These are phyloP conservation scores for Aphidius colemani DNA, from an alignment of 2,888 invertebrate genomes.

Conservation along the genomic window DNA sequence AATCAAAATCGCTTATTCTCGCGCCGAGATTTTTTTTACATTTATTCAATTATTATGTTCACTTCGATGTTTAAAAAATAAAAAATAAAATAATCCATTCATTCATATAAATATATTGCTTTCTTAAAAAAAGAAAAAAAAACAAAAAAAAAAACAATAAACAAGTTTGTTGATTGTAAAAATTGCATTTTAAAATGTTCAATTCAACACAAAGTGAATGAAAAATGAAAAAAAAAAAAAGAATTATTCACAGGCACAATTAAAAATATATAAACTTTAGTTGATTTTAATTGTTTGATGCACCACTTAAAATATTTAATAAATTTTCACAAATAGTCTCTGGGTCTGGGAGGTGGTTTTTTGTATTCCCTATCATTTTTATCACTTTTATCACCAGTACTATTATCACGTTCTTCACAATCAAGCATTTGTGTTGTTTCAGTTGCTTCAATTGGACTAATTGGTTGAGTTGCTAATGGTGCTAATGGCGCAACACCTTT, in stretches of 20 bases:
- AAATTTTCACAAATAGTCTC: slow-evolving; percentile 58
- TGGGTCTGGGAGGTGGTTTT: slow-evolving; percentile 55
- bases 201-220: no score
- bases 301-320: slow-evolving; percentile 17
- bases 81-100: background rate
- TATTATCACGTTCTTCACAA: slow-evolving; percentile 47
- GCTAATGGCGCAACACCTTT: slow-evolving; percentile 62
- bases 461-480: slow-evolving; percentile 61
- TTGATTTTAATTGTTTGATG: background rate
- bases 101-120: background rate
- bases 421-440: slow-evolving; percentile 65
- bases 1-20: no score
- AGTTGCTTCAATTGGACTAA: slow-evolving; percentile 64
- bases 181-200: no score
- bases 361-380: slow-evolving; percentile 47
- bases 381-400: slow-evolving; percentile 40
- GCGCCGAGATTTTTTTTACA: no score
- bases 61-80: no score
- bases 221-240: no score
- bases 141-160: background rate
- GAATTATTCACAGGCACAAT: no score
- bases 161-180: background rate
- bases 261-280: no score
- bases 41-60: no score
- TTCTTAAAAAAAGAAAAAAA: background rate